Evolutionary conservation across 2,797 vertebrate genomes (phyloP).

Genomic region (Chaetophractus vellerosus): DNA sequence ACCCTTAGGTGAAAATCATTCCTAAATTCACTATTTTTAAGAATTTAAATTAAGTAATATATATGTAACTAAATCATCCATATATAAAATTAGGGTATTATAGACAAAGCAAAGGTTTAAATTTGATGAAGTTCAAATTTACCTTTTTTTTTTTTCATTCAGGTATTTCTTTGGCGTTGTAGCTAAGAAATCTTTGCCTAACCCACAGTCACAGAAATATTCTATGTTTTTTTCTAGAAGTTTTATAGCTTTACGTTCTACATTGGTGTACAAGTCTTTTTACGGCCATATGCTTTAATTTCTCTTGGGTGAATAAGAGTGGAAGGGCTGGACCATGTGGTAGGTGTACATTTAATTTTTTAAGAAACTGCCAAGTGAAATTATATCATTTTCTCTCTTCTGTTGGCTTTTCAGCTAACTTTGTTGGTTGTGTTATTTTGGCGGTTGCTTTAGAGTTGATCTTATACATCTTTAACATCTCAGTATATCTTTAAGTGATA

Average conservation of each 20-base stretch:
- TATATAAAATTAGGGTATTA: neutral
- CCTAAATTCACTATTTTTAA: neutral
- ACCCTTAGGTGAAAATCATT: neutral
- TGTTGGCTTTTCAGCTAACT: neutral
- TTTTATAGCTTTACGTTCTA: neutral
- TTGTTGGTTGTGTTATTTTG: neutral
- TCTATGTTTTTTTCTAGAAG: neutral
- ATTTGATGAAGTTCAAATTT: neutral
- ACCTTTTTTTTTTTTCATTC: neutral
- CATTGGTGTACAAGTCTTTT: neutral
- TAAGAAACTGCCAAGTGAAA: neutral
- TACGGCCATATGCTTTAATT: neutral
- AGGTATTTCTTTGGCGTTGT: neutral
- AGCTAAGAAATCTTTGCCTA: conserved; percentile 18
- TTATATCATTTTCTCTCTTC: neutral
- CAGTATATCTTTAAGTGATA: neutral
- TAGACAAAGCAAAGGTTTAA: neutral
- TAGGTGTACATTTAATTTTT: neutral
- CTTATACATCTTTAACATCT: neutral
- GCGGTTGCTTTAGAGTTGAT: neutral
- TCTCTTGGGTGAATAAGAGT: neutral
- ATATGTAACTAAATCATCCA: neutral
- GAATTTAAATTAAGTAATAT: neutral
- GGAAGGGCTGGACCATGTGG: neutral
- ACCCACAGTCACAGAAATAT: neutral